Evolutionary conservation across 2,113 vertebrate species (phyloP).

Genomic region (Festucalex cinctus): DNA sequence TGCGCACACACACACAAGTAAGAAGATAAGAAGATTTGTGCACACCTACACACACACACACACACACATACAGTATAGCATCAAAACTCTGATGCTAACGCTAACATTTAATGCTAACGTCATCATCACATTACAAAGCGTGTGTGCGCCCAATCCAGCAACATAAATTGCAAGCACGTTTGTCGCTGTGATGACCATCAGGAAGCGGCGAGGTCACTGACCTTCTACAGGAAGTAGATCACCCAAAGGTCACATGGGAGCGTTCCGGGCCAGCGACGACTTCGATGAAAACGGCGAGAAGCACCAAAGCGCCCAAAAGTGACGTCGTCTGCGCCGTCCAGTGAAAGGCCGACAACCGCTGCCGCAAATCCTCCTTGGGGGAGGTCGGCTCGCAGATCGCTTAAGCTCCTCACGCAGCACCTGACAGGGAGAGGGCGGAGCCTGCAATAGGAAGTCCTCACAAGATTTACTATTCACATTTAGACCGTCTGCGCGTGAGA

Average conservation of each 20-base stretch:
- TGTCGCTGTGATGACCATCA: background rate
- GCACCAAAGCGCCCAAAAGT: background rate
- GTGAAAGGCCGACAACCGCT: background rate
- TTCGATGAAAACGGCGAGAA: background rate
- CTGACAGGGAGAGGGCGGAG: background rate
- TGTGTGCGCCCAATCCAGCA: no score
- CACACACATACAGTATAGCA: background rate
- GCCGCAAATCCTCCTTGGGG: background rate
- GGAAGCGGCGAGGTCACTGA: background rate
- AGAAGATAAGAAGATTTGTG: no score
- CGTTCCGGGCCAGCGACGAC: background rate
- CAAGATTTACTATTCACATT: background rate
- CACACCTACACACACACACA: background rate
- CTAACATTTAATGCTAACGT: no score
- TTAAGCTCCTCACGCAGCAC: background rate
- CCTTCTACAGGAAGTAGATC: background rate
- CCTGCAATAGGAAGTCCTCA: background rate
- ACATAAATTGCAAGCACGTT: no score
- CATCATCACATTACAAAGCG: no score
- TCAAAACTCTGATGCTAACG: no score
- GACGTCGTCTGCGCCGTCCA: background rate
- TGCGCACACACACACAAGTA: background rate
- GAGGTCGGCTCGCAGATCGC: background rate
- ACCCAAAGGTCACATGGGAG: background rate
- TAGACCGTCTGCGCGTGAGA: background rate